Evolutionary conservation across 2,888 invertebrate species (phyloP).

Genomic region (Hoplodrina blanda): DNA sequence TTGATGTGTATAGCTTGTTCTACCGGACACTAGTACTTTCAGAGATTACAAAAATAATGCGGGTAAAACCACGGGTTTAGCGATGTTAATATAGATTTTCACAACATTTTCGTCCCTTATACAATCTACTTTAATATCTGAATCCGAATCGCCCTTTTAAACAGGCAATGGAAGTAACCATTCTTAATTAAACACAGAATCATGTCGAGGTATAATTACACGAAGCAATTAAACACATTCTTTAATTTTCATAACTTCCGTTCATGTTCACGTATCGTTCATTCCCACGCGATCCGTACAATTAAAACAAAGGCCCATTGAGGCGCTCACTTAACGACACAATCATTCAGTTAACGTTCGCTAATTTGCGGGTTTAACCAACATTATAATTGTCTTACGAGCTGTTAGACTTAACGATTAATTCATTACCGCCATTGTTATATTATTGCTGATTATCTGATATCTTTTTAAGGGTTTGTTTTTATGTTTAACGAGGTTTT

Average conservation of each 20-base stretch:
- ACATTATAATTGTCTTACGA: constrained; percentile 78
- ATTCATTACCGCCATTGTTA: constrained; percentile 68
- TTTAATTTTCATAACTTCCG: constrained; percentile 1
- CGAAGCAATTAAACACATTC: not conserved
- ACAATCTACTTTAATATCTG: too few relatives aligned
- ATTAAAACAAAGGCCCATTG: constrained; percentile 68
- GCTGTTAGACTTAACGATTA: constrained; percentile 68
- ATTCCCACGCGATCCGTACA: constrained; percentile 40
- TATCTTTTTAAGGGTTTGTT: constrained; percentile 28
- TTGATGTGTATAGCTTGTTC: too few relatives aligned
- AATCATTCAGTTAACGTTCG: constrained; percentile 75
- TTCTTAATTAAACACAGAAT: too few relatives aligned
- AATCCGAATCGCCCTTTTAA: too few relatives aligned
- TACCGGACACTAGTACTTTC: too few relatives aligned
- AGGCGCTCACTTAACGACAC: constrained; percentile 69
- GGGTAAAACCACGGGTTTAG: too few relatives aligned
- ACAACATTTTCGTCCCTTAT: too few relatives aligned
- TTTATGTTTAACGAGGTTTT: constrained; percentile 1
- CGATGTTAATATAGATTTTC: too few relatives aligned
- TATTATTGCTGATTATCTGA: constrained; percentile 50
- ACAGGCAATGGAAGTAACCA: too few relatives aligned
- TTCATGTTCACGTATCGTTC: constrained; percentile 36
- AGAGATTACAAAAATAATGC: too few relatives aligned
- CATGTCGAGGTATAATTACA: too few relatives aligned
- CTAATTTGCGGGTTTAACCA: constrained; percentile 79